Evolutionary conservation across 1,140 invertebrate species (phyloP), one percentile per base, ranked within the genome.

Genomic region (Tribolium castaneum): DNA sequence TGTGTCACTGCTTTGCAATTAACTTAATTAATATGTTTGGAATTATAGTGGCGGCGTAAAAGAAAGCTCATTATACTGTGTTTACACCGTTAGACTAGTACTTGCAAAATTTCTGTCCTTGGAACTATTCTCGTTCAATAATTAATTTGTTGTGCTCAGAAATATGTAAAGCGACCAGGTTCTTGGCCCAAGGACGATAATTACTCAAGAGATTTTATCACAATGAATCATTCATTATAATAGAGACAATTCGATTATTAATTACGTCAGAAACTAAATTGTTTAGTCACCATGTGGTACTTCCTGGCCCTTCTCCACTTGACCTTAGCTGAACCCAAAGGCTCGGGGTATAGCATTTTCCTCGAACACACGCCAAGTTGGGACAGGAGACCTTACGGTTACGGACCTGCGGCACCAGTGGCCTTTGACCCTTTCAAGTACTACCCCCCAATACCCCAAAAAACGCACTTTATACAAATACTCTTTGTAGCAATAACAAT

Each of bases 311-410:
- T 50, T 19, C 45, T 72, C 16, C 22, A 6, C 1, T 1, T 72
- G 7, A 5, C 30, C 14, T 10, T 7, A 14, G 14, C 45, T n/a
- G 45, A 50, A 72, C 45, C 45, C 12, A 19, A 19, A 19, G 45
- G 50, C 1, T 12, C 35, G n/a, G 34, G 34, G 3, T 75, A 75
- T 30, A 59, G 54, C 16, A 56, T 75, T 9, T 75, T 75, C 30
- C 35, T 75, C 10, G 22, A 75, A 30, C 72, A 75, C 16, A 22
- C 72, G 1, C 51, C 52, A 25, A 51, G n/a, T 5, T 35, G 34
- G 14, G 52, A 66, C 19, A 10, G 9, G 6, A 10, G 30, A 35
- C 34, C 34, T n/a, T 75, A 19, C 35, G 10, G 10, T 12, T 14
- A 35, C n/a, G 9, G n/a, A 2, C 52, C 19, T 7, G n/a, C 19